Evolutionary conservation across 2,888 invertebrate genomes (phyloP).

Genomic region (Rhyacophila evoluta): DNA sequence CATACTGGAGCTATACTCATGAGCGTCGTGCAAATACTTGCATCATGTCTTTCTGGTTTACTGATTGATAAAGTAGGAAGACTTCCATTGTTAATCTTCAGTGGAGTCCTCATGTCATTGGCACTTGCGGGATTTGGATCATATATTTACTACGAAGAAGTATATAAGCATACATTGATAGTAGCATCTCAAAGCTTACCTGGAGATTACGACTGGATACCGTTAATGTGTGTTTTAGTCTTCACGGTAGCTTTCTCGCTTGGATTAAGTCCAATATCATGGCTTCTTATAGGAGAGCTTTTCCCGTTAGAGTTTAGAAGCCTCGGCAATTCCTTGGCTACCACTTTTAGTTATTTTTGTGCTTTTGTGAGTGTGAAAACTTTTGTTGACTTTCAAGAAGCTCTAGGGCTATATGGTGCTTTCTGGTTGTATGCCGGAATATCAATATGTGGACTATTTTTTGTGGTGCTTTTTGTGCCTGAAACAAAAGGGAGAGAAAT

Average conservation of each 20-base stretch:
- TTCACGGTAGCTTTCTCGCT: constrained; percentile 87
- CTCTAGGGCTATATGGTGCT: constrained; percentile 82
- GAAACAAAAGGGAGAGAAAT: constrained; percentile 92
- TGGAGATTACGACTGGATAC: constrained; percentile 84
- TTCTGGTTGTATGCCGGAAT: constrained; percentile 90
- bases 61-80: constrained; percentile 89
- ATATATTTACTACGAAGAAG: constrained; percentile 83
- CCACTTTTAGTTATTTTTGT: constrained; percentile 87
- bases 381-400: constrained; percentile 81
- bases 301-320: constrained; percentile 80
- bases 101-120: constrained; percentile 86
- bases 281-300: constrained; percentile 78
- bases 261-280: constrained; percentile 82
- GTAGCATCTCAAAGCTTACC: constrained; percentile 54
- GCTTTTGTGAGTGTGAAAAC: constrained; percentile 88
- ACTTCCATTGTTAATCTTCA: constrained; percentile 83
- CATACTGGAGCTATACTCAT: constrained; percentile 87
- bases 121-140: constrained; percentile 87
- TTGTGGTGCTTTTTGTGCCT: constrained; percentile 86
- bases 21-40: constrained; percentile 84
- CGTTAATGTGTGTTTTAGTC: constrained; percentile 83
- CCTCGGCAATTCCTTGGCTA: constrained; percentile 78
- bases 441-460: constrained; percentile 82
- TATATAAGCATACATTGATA: constrained; percentile 63
- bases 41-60: constrained; percentile 83